Base-by-base conservation (phyloP, 2,888 invertebrate species). In the Xestia rhomboidea region DNA sequence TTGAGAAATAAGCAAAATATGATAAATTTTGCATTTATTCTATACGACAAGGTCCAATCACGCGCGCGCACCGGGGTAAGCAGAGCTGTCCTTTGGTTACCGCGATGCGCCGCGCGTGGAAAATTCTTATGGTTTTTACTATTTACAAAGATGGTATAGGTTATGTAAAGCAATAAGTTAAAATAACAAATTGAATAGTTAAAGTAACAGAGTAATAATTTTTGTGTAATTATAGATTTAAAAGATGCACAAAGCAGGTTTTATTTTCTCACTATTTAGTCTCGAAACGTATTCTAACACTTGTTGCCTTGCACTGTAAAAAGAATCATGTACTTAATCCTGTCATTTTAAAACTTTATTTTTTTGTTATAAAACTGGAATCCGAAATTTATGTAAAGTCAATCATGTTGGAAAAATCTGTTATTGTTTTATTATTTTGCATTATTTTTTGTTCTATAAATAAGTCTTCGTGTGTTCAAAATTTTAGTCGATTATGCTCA, bases 401-500 rank as follows among this genome's bases (percentile, higher is more conserved):
- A 84, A 80, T 83, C 76, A 74, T 77, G 77, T 79, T 60, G 69
- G 70, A 60, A 81, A 68, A 79, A 79, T 82, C 69, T 68, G 64
- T 68, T 81, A 66, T 81, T 66, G 70, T 84, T 69, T 68, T 78
- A 63, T 81, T 81, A 68, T 75, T 82, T 79, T 82, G 87, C 82
- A 86, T 86, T 83, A 85, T 34, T 34, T 34, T 54, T 79, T 77
- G 69, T 82, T 72, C 30, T 73, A 79, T 73, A 49, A 66, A 49
- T 82, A 83, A 82, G 81, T 87, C 74, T 86, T 81, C 30, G 86
- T 88, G 88, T 88, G 86, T 88, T 87, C 85, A 87, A 87, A 84
- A 88, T 80, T 84, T 71, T 82, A 84, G 86, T 88, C 87, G 79
- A 72, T 86, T 88, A 80, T 85, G 87, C 88, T 88, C 87, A 88